These are phyloP conservation scores for Actinernus sp. DNA, from an alignment of 92 coral and sea anemone species.

Conservation along the genomic window DNA sequence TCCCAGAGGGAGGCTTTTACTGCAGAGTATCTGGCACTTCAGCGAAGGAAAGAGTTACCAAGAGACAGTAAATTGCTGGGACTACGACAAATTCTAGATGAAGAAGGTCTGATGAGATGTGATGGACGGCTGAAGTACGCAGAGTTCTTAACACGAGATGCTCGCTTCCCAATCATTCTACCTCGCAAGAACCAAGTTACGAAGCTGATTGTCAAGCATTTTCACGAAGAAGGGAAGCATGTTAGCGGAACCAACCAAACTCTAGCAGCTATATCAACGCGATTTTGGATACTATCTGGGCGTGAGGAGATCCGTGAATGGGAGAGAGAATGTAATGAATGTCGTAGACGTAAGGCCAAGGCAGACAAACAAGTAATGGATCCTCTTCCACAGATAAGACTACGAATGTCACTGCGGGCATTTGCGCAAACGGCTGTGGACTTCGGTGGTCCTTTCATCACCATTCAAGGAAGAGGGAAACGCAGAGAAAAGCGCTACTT, in stretches of 20 bases:
- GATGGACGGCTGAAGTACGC: conserved; percentile 51
- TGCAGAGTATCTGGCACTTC: conserved; percentile 37
- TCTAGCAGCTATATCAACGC: conserved; percentile 38
- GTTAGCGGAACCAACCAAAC: conserved; percentile 60
- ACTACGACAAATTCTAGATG: conserved; percentile 30
- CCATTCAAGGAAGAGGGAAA: conserved; percentile 43
- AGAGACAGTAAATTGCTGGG: conserved; percentile 23
- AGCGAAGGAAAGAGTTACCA: conserved; percentile 33
- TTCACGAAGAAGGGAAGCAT: conserved; percentile 65
- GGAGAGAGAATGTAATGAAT: conserved; percentile 44
- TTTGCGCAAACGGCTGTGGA: conserved; percentile 40
- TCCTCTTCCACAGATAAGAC: conserved; percentile 35
- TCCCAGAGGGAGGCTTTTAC: conserved; percentile 38
- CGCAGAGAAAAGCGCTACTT: conserved; percentile 36
- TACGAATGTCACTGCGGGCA: conserved; percentile 36
- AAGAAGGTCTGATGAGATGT: conserved; percentile 26
- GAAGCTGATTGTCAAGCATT: conserved; percentile 46
- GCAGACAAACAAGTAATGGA: conserved; percentile 27
- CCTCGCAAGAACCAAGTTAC: conserved; percentile 60
- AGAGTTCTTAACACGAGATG: conserved; percentile 47
- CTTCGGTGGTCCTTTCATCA: conserved; percentile 43
- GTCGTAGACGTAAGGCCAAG: conserved; percentile 20
- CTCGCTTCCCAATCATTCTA: conserved; percentile 39
- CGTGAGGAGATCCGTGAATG: conserved; percentile 66
- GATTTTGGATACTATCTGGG: conserved; percentile 53